phyloP scores from a whole-genome alignment of 2,113 vertebrate species.

The Panthera tigris region DNA sequence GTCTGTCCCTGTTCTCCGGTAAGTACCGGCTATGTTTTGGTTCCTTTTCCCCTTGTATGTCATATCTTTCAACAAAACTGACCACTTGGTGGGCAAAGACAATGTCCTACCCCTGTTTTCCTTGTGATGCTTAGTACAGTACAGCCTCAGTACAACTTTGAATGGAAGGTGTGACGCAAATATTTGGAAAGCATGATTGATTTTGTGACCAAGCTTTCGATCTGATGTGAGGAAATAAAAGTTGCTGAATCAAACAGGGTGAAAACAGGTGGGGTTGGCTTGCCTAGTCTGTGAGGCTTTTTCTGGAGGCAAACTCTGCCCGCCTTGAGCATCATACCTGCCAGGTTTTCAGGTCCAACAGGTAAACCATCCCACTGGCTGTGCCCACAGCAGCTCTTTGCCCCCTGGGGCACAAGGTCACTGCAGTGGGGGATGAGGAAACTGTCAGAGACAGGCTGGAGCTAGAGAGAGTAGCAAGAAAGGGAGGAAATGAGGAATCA shows the following conservation, averaged over 20 bases:
- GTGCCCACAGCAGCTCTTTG: conserved; percentile 87
- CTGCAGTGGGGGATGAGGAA: conserved; percentile 81
- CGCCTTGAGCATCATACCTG: conserved; percentile 81
- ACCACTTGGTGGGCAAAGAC: neutral
- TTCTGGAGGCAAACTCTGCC: neutral
- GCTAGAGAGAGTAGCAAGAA: conserved; percentile 6
- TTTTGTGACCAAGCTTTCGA: neutral
- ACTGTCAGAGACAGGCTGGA: conserved; percentile 55
- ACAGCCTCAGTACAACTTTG: neutral
- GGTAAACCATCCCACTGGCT: conserved; percentile 85
- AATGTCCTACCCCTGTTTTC: neutral
- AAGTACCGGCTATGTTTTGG: neutral
- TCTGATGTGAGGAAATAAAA: neutral
- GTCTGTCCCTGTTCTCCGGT: neutral
- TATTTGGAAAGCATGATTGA: neutral
- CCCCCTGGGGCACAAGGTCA: conserved; percentile 82
- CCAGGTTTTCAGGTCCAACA: conserved; percentile 87
- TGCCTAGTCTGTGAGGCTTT: neutral
- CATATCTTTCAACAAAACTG: neutral
- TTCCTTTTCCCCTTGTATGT: neutral
- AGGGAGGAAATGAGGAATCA: neutral
- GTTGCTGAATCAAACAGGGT: neutral
- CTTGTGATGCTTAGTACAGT: neutral
- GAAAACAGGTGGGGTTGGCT: neutral
- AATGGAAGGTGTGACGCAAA: neutral